A percentile compares a stretch with the other conserved stretches of the same genome.
phyloP scores from a whole-genome alignment of 64 coral and sea anemone species.

The Cladopsammia gracilis region DNA sequence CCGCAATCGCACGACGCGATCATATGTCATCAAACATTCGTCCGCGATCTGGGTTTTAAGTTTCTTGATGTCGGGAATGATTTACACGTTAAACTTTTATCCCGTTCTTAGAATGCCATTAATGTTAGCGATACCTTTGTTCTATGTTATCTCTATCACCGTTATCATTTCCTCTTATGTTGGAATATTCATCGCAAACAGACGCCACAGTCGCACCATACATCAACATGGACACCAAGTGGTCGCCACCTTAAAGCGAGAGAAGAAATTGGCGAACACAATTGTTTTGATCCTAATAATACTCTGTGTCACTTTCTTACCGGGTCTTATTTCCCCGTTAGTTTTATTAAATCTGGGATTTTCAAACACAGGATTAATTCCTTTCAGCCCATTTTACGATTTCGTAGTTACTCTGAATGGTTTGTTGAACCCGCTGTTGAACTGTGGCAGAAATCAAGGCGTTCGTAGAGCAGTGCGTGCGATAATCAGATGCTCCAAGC shows the following conservation, averaged over 20 bases:
- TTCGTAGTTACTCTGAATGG: neutral
- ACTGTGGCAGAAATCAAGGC: neutral
- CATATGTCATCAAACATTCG: neutral
- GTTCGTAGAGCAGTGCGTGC: neutral
- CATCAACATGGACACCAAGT: neutral
- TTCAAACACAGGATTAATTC: neutral
- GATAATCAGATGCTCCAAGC: neutral
- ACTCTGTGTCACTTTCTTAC: neutral
- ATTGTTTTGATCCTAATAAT: neutral
- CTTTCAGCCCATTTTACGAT: neutral
- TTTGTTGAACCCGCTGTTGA: neutral
- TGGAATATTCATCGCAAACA: neutral
- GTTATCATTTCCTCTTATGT: neutral
- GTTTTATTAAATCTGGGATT: neutral
- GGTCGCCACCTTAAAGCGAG: neutral
- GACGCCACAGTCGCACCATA: neutral
- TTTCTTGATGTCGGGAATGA: neutral
- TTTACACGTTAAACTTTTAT: neutral
- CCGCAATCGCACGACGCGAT: neutral
- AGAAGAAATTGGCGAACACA: conserved; percentile 21
- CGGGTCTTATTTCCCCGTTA: neutral
- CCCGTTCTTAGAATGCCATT: neutral
- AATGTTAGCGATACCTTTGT: neutral
- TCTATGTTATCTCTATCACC: neutral
- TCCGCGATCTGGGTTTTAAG: neutral